phyloP scores from a whole-genome alignment of 1,140 invertebrate species.

The Drosophila aff. region DNA sequence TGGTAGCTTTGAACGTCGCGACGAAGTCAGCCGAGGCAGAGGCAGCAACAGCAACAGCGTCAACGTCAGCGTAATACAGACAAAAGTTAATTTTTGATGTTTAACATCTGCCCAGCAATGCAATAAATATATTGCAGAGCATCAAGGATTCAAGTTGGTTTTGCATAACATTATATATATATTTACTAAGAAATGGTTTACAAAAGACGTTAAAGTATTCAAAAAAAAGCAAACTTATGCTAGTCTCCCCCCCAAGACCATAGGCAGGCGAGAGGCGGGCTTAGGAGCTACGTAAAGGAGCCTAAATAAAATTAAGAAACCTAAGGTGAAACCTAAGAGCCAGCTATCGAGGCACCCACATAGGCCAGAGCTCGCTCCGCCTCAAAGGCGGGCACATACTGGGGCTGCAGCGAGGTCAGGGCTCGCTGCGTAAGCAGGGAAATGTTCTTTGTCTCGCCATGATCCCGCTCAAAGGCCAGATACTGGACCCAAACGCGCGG shows the following conservation, averaged over 20 bases:
- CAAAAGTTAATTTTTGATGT: slow-evolving; percentile 1
- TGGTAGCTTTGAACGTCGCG: slow-evolving; percentile 1
- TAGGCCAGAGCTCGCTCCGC: slow-evolving; percentile 61
- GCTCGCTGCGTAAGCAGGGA: slow-evolving; percentile 60
- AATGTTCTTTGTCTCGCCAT: slow-evolving; percentile 72
- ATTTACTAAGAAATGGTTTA: slow-evolving; percentile 12
- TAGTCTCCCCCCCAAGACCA: neutral
- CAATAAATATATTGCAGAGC: neutral
- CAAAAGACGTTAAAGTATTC: neutral
- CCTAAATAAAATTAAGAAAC: neutral
- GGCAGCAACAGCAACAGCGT: slow-evolving; percentile 5
- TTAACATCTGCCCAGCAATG: neutral
- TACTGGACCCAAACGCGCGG: slow-evolving; percentile 77
- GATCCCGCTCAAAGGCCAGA: slow-evolving; percentile 75
- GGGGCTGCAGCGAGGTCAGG: slow-evolving; percentile 54
- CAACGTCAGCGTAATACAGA: slow-evolving; percentile 1
- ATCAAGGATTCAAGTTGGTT: too few species aligned
- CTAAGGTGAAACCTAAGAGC: neutral
- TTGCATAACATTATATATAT: neutral
- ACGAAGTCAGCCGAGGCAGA: slow-evolving; percentile 3
- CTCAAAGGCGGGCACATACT: slow-evolving; percentile 63
- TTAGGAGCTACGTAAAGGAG: slow-evolving; percentile 22
- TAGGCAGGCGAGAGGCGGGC: slow-evolving; percentile 7
- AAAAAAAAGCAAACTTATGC: neutral
- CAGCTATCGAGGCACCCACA: slow-evolving; percentile 47